Base-by-base conservation (phyloP, 2,888 invertebrate genomes). In the Mimas tiliae region DNA sequence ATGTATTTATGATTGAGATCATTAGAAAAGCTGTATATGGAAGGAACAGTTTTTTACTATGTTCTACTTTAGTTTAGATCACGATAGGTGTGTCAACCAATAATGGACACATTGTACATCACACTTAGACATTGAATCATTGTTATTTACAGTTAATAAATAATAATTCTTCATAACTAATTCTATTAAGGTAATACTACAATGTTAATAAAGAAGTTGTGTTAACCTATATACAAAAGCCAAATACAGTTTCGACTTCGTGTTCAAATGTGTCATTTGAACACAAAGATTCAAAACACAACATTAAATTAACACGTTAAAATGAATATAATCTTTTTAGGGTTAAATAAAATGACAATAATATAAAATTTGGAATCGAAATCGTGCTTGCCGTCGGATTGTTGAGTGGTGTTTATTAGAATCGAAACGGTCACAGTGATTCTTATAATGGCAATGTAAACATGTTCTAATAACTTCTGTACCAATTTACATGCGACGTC, bases 1-100 rank as follows among this genome's bases (percentile, higher is more conserved):
- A 58, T 58, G 42, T 58, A 58, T 58, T 42, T 42, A 58, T 42
- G 58, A 21, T 58, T 38, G 58, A 58, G 58, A 12, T 58, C 16
- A 58, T 58, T 42, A 58, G 42, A 58, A 38, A 58, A 3, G 58
- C 58, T 58, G 19, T 58, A 42, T 58, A 42, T 19, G 42, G 58
- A 0, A 12, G 42, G 58, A 2, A 12, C 4, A 11, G 12, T 38
- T 58, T 58, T 38, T 38, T 58, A 12, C 19, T 58, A 19, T 42
- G 58, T 42, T 58, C 12, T 12, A 42, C 7, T 19, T 42, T 38
- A 12, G 52, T 14, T 14, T n/a, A n/a, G n/a, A 21, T 52, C 42
- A 38, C 38, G 38, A 9, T 58, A 19, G 42, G 58, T 58, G 58
- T 58, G 58, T 38, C 58, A 9, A 19, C 19, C 38, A 42, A 42